Conservation (phyloP, 2,113 vertebrate genomes). For the Galeopterus variegatus region DNA sequence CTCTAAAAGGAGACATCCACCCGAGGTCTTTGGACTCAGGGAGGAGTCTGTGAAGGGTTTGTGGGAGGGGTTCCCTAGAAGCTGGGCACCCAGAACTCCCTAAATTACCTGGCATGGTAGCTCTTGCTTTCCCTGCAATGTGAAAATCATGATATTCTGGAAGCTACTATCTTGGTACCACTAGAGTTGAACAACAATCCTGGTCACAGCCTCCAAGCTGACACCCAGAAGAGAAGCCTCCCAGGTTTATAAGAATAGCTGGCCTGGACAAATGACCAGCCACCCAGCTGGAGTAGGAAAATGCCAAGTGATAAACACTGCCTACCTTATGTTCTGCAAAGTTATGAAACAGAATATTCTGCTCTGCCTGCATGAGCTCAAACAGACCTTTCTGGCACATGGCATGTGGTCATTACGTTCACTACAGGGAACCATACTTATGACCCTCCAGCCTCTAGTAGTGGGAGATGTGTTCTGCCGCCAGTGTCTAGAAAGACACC, state of each 20-base stretch:
- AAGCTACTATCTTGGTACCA: background rate
- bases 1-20: background rate
- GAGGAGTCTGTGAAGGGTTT: background rate
- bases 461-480: background rate
- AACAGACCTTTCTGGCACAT: background rate
- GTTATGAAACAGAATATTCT: background rate
- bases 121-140: background rate
- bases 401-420: background rate
- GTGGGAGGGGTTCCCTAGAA: accelerated
- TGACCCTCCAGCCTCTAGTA: background rate
- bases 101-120: background rate
- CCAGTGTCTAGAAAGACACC: background rate
- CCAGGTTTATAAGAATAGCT: background rate
- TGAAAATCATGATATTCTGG: background rate
- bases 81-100: background rate
- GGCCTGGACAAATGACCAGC: background rate
- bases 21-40: background rate
- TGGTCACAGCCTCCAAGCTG: background rate
- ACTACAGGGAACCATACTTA: background rate
- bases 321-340: background rate
- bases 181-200: background rate
- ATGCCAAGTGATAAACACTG: background rate
- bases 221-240: background rate
- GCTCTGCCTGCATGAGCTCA: background rate
- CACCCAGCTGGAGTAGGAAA: background rate